Conservation (phyloP, 1,140 invertebrate genomes). For the Brachionus plicatilis region DNA sequence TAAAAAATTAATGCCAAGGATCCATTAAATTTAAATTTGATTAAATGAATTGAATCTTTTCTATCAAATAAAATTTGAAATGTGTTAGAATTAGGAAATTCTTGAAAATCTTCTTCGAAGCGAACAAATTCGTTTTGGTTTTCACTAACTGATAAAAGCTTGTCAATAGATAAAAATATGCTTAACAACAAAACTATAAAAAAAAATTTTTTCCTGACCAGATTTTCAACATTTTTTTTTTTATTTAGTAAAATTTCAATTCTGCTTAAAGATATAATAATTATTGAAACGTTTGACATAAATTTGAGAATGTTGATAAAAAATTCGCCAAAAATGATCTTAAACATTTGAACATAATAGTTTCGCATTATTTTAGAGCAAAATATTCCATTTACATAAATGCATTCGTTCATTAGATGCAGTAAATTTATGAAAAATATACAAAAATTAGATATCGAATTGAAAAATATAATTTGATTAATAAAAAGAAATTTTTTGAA, state of each 20-base stretch:
- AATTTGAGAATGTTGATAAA: background rate
- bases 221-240: background rate
- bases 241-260: background rate
- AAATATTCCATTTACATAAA: slow-evolving; percentile 2
- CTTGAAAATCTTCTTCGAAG: background rate
- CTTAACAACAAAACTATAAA: background rate
- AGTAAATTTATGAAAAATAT: background rate
- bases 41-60: background rate
- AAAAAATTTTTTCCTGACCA: background rate
- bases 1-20: background rate
- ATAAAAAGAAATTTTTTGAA: background rate
- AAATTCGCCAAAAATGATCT: background rate
- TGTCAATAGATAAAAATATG: background rate
- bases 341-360: background rate
- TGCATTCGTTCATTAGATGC: background rate
- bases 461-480: background rate
- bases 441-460: background rate
- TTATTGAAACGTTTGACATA: background rate
- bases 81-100: background rate
- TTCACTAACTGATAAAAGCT: background rate
- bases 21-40: background rate
- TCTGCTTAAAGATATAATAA: background rate
- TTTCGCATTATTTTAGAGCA: background rate
- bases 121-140: background rate
- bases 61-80: background rate